Evolutionary conservation across 2,888 invertebrate species (phyloP).

Genomic region (Carpatolechia fugitivella): DNA sequence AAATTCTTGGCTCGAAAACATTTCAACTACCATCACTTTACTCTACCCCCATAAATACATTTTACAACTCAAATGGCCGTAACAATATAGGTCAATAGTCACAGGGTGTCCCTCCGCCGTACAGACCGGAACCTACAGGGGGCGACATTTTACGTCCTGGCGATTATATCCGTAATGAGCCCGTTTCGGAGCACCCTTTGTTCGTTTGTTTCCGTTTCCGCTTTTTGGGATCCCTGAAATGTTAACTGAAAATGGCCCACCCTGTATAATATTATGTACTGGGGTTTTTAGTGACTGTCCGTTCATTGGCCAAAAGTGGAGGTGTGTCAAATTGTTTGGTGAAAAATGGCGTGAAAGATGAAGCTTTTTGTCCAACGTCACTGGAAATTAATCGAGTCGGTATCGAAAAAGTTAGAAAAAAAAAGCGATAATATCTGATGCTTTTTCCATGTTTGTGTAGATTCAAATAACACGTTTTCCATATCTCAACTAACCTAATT

Average conservation of each 20-base stretch:
- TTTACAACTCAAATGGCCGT: not conserved
- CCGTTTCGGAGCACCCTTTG: constrained; percentile 28
- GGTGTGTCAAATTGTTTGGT: too few species aligned
- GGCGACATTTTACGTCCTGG: constrained; percentile 17
- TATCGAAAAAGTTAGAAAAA: too few species aligned
- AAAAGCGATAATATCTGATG: too few species aligned
- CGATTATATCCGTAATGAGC: constrained; percentile 14
- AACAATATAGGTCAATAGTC: constrained; percentile 4
- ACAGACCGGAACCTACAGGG: constrained; percentile 6
- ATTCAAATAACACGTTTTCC: too few species aligned
- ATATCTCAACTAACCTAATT: too few species aligned
- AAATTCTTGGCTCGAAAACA: too few species aligned
- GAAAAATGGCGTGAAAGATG: too few species aligned
- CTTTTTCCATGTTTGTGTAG: too few species aligned
- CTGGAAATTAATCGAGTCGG: too few species aligned
- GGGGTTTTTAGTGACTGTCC: not conserved
- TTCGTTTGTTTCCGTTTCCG: constrained; percentile 33
- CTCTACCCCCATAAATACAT: not conserved
- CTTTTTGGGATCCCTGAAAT: constrained; percentile 5
- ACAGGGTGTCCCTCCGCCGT: constrained; percentile 1
- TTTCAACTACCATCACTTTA: not conserved
- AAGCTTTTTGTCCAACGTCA: too few species aligned
- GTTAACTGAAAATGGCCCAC: constrained; percentile 4
- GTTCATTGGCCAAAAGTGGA: not conserved
- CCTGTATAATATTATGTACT: not conserved